Percentiles rank a stretch among this genome's conserved stretches.
Evolutionary conservation across 2,888 invertebrate genomes (phyloP).

Genomic region (Drosophila suboccidentalis): DNA sequence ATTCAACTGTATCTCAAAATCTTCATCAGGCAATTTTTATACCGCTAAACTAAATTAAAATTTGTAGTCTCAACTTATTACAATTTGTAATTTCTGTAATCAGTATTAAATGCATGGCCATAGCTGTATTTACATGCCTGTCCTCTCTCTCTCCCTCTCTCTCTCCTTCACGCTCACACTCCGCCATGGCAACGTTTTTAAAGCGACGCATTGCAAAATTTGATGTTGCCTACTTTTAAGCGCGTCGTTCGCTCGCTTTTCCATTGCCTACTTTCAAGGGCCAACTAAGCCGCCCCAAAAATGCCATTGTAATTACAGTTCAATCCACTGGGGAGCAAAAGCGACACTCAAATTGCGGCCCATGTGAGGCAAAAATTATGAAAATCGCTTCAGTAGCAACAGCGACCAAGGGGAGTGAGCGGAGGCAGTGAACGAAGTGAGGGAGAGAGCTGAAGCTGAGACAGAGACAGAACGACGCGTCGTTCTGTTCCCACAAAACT

Average conservation of each 20-base stretch:
- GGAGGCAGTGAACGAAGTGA: not conserved
- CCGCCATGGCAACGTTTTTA: slow-evolving; percentile 11
- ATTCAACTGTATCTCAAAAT: too few species aligned
- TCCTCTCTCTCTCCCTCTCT: not conserved
- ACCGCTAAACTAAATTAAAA: not conserved
- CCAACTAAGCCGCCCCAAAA: slow-evolving; percentile 19
- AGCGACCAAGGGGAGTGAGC: not conserved
- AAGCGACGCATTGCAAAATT: slow-evolving; percentile 12
- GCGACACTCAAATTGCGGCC: slow-evolving; percentile 24
- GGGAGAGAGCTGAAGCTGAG: slow-evolving; percentile 1
- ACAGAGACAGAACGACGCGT: slow-evolving; percentile 21
- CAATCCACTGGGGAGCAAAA: slow-evolving; percentile 52
- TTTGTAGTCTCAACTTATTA: not conserved
- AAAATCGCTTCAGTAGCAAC: slow-evolving; percentile 22
- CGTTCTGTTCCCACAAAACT: slow-evolving; percentile 39
- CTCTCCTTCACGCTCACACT: not conserved
- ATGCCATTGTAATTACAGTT: slow-evolving; percentile 70
- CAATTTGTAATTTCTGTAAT: not conserved
- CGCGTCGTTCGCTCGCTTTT: slow-evolving; percentile 6
- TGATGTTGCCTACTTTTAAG: slow-evolving; percentile 47
- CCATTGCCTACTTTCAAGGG: slow-evolving; percentile 34
- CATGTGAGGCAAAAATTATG: slow-evolving; percentile 51
- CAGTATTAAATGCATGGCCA: not conserved
- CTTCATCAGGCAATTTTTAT: not conserved
- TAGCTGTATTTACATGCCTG: not conserved